Evolutionary conservation across 2,113 vertebrate species (phyloP).

Genomic region (Propithecus coquereli): DNA sequence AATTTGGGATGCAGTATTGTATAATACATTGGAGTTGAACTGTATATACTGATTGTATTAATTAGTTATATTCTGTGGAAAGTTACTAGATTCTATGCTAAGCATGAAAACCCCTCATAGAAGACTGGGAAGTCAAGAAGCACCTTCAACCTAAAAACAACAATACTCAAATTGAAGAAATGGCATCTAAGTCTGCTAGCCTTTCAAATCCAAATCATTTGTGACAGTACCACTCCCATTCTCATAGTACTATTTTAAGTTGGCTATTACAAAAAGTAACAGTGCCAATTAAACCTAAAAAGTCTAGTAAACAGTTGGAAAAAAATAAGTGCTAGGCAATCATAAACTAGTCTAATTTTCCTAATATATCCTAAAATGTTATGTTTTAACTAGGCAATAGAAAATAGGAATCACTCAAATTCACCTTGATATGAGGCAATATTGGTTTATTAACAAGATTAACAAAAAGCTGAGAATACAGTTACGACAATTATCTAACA

Average conservation of each 20-base stretch:
- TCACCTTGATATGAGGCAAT: background rate
- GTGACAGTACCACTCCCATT: background rate
- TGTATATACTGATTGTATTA: background rate
- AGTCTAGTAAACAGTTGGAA: background rate
- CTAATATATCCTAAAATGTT: background rate
- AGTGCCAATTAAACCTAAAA: background rate
- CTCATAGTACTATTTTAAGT: background rate
- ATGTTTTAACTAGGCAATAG: background rate
- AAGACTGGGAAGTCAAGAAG: background rate
- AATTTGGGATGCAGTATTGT: background rate
- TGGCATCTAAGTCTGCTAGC: background rate
- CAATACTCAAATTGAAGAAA: slow-evolving; percentile 7
- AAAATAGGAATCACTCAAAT: slow-evolving; percentile 34
- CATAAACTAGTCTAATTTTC: slow-evolving; percentile 6
- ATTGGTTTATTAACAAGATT: slow-evolving; percentile 29
- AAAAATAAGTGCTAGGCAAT: background rate
- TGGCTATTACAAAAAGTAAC: background rate
- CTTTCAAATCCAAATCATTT: slow-evolving; percentile 24
- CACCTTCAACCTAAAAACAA: background rate
- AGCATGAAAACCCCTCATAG: background rate
- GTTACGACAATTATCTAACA: slow-evolving; percentile 34
- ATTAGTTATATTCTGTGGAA: background rate
- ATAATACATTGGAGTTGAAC: background rate
- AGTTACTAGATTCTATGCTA: background rate
- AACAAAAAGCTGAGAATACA: slow-evolving; percentile 37